Base-by-base conservation (phyloP, 2,888 invertebrate species). In the Halocaridina rubra region DNA sequence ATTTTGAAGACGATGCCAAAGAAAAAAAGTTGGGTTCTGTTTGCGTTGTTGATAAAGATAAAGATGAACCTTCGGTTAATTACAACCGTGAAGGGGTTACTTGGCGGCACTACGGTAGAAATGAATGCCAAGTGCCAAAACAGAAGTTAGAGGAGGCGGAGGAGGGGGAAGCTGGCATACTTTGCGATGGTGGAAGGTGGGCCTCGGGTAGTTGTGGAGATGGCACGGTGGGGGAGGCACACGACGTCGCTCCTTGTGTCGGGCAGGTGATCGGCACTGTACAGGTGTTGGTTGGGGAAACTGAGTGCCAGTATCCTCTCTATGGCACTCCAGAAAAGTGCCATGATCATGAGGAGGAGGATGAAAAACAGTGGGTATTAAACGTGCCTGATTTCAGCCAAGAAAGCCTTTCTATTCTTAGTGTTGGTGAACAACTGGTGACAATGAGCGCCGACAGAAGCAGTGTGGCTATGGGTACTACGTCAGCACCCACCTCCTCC, bases 221-320 rank as follows among this genome's bases (percentile, higher is more conserved):
- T 84, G 82, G 78, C 82, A 72, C 71, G 72, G 82, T 84, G 82
- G 82, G 82, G 78, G 78, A 78, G 82, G 82, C 72, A 84, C 82
- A 77, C 78, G 16, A 19, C 53, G 76, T 29, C 39, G 78, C 64
- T 19, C 76, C 30, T 39, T 84, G 46, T 22, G 72, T 77, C 13
- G 82, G 72, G 82, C 69, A 71, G 75, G 64, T 75, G 61, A 57
- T 84, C 29, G 82, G 82, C 33, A 71, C 82, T 33, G 64, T 84
- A 39, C 78, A 72, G 78, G 82, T 84, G 82, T 39, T 71, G 10
- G 77, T 84, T 61, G 69, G 82, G 77, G 78, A 84, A 61, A 30
- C 71, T 16, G 24, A 46, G 57, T 84, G 82, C 77, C 59, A 39
- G 13, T 84, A 61, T 39, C 82, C 82, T n/a, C 24, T 84, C n/a